Evolutionary conservation across 2,113 vertebrate genomes (phyloP), one percentile per base, ranked within the genome.

Genomic region (Ictalurus furcatus): DNA sequence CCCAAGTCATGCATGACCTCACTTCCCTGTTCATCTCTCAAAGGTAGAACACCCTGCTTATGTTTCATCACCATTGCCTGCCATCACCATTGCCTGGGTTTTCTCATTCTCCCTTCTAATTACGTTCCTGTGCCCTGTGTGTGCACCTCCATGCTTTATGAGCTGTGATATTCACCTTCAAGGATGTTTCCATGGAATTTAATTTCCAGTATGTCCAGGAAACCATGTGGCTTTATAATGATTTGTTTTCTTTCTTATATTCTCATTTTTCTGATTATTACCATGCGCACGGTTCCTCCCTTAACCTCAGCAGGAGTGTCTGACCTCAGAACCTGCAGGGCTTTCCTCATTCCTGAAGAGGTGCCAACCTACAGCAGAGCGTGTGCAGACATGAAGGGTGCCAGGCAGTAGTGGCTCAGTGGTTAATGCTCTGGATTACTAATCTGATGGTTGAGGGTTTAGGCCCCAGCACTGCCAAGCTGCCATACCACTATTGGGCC

Each of bases 111-210:
- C 9, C 11, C 28, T 78, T 74, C 37, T 30, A 74, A 74, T 67
- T 82, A 78, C 30, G 56, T 54, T 86, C 44, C n/a, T 82, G n/a
- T 28, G 14, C 58, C 25, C 79, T 56, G 81, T 44, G 23, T 65
- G 61, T 54, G 73, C 17, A 21, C 48, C 4, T 71, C 40, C 4
- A 9, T n/a, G 59, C 9, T 86, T 58, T 69, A 86, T 37, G 82
- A 71, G 44, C 85, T 74, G 88, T 59, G 63, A 89, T 48, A 76
- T 89, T 89, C 59, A 85, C 88, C 88, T 79, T 84, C 19, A 87
- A 87, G 71, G 85, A 63, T 54, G 56, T 88, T 87, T 88, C 83
- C 61, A 84, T 37, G 73, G 1, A 73, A 78, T 85, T 78, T 59
- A 8, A 63, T 79, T 90, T 88, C 56, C 84, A 86, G 69, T 40